These are phyloP conservation scores for Cremastinae sp. DNA, from an alignment of 2,888 invertebrate genomes.

Conservation along the genomic window DNA sequence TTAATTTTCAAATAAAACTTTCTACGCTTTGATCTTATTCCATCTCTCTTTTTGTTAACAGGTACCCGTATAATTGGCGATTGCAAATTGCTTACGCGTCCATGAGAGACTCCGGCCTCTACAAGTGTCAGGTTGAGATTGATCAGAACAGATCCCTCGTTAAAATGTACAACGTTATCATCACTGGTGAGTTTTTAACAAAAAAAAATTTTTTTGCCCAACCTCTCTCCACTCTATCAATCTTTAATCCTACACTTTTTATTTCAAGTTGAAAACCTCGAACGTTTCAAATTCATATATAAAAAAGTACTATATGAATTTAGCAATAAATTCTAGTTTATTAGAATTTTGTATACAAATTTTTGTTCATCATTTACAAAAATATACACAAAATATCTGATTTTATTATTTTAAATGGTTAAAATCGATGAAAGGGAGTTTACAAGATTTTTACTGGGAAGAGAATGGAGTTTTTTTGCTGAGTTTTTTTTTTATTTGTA, in stretches of 20 bases:
- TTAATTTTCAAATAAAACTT: constrained; percentile 8
- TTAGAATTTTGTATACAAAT: no score
- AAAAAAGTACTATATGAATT: no score
- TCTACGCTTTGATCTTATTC: constrained; percentile 46
- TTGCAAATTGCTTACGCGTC: constrained; percentile 84
- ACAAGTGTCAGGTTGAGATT: constrained; percentile 85
- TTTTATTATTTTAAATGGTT: constrained; percentile 46
- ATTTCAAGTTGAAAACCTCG: no score
- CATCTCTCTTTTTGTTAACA: constrained; percentile 62
- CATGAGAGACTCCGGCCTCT: constrained; percentile 84
- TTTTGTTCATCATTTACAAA: constrained; percentile 30
- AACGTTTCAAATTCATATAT: no score
- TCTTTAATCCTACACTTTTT: no score
- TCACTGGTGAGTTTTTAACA: constrained; percentile 78
- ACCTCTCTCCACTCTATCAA: no score
- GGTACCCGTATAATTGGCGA: constrained; percentile 84
- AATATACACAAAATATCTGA: constrained; percentile 26
- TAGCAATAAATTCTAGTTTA: no score
- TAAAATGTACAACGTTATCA: constrained; percentile 83
- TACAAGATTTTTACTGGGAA: constrained; percentile 24
- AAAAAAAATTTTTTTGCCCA: constrained; percentile 1
- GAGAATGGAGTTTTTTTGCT: constrained; percentile 9
- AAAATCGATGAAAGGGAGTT: constrained; percentile 7
- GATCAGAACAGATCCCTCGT: constrained; percentile 83
- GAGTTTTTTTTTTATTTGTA: constrained; percentile 10